Evolutionary conservation across 2,888 invertebrate genomes (phyloP).

Genomic region (Caenorhabditis doughertyi): DNA sequence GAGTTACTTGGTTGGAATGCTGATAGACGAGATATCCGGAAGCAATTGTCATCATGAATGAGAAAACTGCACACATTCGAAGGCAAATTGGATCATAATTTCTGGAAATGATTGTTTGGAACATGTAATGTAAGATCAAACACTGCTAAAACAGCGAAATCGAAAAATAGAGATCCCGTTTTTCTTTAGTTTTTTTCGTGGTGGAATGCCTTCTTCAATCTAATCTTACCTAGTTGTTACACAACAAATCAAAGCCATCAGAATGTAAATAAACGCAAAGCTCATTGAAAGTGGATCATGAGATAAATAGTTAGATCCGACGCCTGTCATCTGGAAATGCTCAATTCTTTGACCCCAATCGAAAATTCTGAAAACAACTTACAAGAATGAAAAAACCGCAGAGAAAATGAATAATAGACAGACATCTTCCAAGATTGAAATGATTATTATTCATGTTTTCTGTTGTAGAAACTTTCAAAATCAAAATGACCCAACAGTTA

Average conservation of each 20-base stretch:
- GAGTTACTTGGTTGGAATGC: constrained; percentile 34
- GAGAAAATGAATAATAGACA: constrained; percentile 42
- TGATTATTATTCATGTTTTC: constrained; percentile 11
- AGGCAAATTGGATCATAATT: constrained; percentile 52
- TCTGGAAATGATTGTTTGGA: constrained; percentile 7
- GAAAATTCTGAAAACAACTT: not conserved
- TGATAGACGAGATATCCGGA: constrained; percentile 52
- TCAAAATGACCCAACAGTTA: constrained; percentile 17
- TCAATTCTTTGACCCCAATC: not conserved
- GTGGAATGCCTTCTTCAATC: no score
- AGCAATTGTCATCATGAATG: constrained; percentile 32
- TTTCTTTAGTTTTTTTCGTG: no score
- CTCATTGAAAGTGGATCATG: constrained; percentile 52
- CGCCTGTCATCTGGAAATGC: constrained; percentile 48
- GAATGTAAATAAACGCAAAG: constrained; percentile 44
- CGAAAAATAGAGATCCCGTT: no score
- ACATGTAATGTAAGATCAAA: no score
- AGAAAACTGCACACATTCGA: constrained; percentile 41
- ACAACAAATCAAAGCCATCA: constrained; percentile 45
- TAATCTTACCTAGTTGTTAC: constrained; percentile 40
- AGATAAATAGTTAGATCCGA: constrained; percentile 50
- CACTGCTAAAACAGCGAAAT: no score
- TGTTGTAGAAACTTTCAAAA: not conserved
- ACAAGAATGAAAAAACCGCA: constrained; percentile 51
- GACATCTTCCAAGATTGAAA: constrained; percentile 42